phyloP scores from a whole-genome alignment of 1,140 invertebrate species.

The Ceratina calcarata region DNA sequence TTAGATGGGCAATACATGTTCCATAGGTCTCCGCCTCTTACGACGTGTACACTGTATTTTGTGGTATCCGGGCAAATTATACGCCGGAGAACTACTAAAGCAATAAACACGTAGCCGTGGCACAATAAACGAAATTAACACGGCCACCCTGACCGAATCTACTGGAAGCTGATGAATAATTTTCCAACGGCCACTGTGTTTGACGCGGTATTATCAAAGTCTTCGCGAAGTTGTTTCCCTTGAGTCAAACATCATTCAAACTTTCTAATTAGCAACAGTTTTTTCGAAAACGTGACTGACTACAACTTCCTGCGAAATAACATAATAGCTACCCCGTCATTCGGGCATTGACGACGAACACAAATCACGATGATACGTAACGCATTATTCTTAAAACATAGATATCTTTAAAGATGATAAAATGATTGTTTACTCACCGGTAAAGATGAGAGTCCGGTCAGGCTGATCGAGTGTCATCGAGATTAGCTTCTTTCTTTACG shows the following conservation, averaged over 20 bases:
- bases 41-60: slow-evolving; percentile 4
- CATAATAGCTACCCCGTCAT: too few relatives aligned
- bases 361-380: neutral
- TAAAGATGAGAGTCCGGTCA: neutral
- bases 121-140: slow-evolving; percentile 37
- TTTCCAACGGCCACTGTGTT: neutral
- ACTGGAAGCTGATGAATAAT: slow-evolving; percentile 1
- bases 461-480: neutral
- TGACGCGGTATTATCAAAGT: neutral
- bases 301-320: too few relatives aligned
- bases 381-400: too few relatives aligned
- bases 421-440: neutral
- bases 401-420: neutral
- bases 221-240: too few relatives aligned
- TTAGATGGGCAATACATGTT: slow-evolving; percentile 3
- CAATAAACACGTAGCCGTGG: slow-evolving; percentile 31
- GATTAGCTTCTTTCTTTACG: neutral
- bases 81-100: slow-evolving; percentile 16
- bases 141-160: neutral
- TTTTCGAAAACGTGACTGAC: too few relatives aligned
- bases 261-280: too few relatives aligned
- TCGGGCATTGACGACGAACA: too few relatives aligned
- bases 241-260: too few relatives aligned
- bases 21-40: neutral
- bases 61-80: slow-evolving; percentile 20